Evolutionary conservation across 2,797 vertebrate species (phyloP).

Genomic region (Clarias laeviceps): DNA sequence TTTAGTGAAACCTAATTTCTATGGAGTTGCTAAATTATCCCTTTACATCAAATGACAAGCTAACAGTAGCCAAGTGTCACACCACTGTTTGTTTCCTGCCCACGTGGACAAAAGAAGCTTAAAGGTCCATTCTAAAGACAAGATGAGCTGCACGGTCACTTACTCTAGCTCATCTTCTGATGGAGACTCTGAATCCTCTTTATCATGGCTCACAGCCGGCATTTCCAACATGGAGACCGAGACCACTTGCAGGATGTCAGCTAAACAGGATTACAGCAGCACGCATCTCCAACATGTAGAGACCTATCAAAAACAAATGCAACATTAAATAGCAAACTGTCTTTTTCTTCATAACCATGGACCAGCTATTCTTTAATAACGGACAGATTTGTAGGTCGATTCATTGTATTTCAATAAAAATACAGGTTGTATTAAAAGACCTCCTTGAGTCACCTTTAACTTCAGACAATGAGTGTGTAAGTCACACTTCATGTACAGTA

Average conservation of each 20-base stretch:
- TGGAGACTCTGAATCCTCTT: constrained; percentile 79
- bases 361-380: background rate
- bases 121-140: background rate
- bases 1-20: background rate
- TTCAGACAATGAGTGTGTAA: background rate
- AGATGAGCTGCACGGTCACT: constrained; percentile 54
- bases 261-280: constrained; percentile 53
- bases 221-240: constrained; percentile 73
- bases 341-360: background rate
- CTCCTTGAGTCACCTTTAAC: background rate
- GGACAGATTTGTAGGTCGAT: background rate
- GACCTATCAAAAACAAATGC: constrained; percentile 42
- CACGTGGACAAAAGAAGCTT: background rate
- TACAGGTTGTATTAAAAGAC: background rate
- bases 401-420: background rate
- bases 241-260: constrained; percentile 59
- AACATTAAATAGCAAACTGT: background rate
- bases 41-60: background rate
- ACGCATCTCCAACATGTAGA: constrained; percentile 53
- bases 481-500: background rate
- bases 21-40: background rate
- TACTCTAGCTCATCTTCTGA: constrained; percentile 81
- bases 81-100: background rate
- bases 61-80: background rate
- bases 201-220: constrained; percentile 80